phyloP scores from a whole-genome alignment of 2,797 vertebrate species.

The Gallinago nigripennis region DNA sequence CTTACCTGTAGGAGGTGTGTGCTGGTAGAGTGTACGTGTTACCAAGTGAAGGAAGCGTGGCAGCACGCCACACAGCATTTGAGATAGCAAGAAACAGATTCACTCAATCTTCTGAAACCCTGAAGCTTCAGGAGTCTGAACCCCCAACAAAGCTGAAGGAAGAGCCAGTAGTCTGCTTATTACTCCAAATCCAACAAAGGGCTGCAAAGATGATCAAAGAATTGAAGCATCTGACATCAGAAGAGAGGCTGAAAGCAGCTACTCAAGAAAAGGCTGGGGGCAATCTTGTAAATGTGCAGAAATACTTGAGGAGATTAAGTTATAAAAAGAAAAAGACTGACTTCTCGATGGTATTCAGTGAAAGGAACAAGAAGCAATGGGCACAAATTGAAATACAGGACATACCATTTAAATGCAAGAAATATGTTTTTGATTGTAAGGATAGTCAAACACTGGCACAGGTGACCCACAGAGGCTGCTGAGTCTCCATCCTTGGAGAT shows the following conservation, averaged over 20 bases:
- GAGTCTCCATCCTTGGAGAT: neutral
- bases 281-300: neutral
- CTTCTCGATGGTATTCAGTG: neutral
- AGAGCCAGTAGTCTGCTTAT: neutral
- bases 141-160: neutral
- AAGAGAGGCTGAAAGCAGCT: neutral
- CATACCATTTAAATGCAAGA: neutral
- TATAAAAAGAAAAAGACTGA: neutral
- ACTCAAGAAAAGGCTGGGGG: neutral
- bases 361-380: neutral
- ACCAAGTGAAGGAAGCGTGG: neutral
- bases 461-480: neutral
- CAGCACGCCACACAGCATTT: accelerated
- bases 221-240: accelerated
- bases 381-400: neutral
- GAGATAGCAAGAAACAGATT: no score
- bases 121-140: neutral
- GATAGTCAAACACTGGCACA: neutral
- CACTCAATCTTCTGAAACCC: neutral
- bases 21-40: neutral
- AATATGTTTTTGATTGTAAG: neutral
- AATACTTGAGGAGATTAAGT: neutral
- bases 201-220: neutral
- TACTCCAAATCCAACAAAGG: neutral
- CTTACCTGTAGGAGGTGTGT: neutral